Base-by-base conservation (phyloP, 2,113 vertebrate species). In the Cromileptes altivelis region DNA sequence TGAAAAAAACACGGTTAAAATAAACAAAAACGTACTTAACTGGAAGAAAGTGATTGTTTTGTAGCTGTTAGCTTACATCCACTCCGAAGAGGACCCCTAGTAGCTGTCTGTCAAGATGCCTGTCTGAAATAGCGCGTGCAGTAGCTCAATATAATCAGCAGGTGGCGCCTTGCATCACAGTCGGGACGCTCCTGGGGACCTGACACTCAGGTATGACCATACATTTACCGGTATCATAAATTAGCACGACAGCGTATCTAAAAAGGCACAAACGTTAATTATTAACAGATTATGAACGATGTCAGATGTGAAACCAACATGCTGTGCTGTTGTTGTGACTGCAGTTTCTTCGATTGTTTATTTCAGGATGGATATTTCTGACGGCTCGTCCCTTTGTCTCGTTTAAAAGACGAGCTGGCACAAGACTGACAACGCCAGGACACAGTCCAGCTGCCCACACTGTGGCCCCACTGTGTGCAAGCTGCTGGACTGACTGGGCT, bases 91-190 rank as follows among this genome's bases (percentile, higher is more conserved):
- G 85, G 94, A 93, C 93, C 93, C 87, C 40, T 7, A 7, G 8
- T 4, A 14, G 85, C 19, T 80, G 70, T 8, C 93, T 27, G 47
- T 30, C 10, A 17, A 77, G 7, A 57, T 89, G 94, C 94, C 94
- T 94, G 93, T 49, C 40, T 78, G 76, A 53, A 91, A 91, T 62
- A 3, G 0, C 4, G 0, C 37, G 0, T 50, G 78, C n/a, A 80
- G 70, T 84, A n/a, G 42, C 45, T n/a, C 18, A 8, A 55, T 9
- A 11, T 53, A 0, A 7, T 19, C 92, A 37, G 80, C 42, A 83
- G 89, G 67, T 87, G 93, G 86, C 64, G 75, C 64, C 15, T 37
- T 85, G 3, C 25, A 47, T 63, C 58, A 61, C 49, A 79, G 49
- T 67, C 40, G 52, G 25, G 21, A 30, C 33, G 37, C 53, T 70